Evolutionary conservation across 2,888 invertebrate genomes (phyloP), one percentile per base, ranked within the genome.

Genomic region (Periphyllus acericola): DNA sequence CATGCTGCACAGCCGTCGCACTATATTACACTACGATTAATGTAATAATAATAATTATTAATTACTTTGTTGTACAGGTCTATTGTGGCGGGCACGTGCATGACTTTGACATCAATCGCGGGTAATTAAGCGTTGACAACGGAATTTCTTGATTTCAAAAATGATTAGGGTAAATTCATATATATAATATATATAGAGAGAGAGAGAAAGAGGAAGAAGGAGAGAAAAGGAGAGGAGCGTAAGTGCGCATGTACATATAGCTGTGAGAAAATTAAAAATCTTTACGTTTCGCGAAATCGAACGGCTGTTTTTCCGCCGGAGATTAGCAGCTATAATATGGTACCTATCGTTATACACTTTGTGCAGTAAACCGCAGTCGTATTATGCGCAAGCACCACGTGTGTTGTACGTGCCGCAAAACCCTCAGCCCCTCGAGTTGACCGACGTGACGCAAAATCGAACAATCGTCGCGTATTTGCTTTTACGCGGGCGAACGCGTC

Each of bases 51-150:
- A 84, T 40, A 75, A 66, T 60, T 60, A 75, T 75, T 84, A 75
- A 84, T 84, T 84, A 84, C 75, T 75, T 75, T 40, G 40, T 75
- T 83, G 29, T 68, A 80, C 36, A n/a, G 29, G 72, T 71, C 72
- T 83, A 36, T 83, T 74, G 83, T 74, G 72, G 3, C n/a, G 72
- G 36, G 52, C 74, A 74, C 83, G 83, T 83, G 83, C 83, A 55
- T 60, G 83, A 75, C 83, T 55, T 83, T 60, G 74, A 83, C 74
- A 60, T 75, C 60, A 29, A 55, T 55, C 9, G 36, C 74, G 72
- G 36, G 46, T 71, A 46, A 83, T 83, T 83, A 60, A 83, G 29
- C 75, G 83, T 83, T 36, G 83, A 75, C 60, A 55, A 74, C 36
- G 36, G n/a, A 36, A 36, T 36, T 72, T 72, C 83, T 72, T 74